These are phyloP conservation scores for Amblyteles armatorius DNA, from an alignment of 2,888 invertebrate genomes.

Conservation along the genomic window DNA sequence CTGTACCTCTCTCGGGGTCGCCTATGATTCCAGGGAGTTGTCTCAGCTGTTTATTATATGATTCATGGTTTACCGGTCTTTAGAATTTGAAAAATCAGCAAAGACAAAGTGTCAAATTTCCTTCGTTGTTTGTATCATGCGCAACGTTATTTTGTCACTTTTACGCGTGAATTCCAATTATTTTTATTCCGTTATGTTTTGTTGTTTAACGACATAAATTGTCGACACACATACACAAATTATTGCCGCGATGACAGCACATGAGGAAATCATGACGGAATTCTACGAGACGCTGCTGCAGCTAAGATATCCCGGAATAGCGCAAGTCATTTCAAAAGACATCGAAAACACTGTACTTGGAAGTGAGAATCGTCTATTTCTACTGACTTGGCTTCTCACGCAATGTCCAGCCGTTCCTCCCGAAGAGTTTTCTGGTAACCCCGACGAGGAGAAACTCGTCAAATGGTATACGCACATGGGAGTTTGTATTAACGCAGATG, in stretches of 20 bases:
- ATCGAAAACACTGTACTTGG: slow-evolving; percentile 71
- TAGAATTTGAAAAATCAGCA: slow-evolving; percentile 8
- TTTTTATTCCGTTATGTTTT: not conserved
- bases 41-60: not conserved
- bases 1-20: not conserved
- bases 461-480: slow-evolving; percentile 77
- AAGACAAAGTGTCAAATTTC: not conserved
- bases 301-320: slow-evolving; percentile 77
- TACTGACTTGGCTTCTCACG: slow-evolving; percentile 76
- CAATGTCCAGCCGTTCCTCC: slow-evolving; percentile 63
- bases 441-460: slow-evolving; percentile 66
- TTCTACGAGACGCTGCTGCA: slow-evolving; percentile 74
- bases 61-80: slow-evolving; percentile 1
- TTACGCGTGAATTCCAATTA: not conserved
- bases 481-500: slow-evolving; percentile 71
- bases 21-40: not conserved
- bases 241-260: slow-evolving; percentile 63
- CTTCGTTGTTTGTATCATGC: not conserved
- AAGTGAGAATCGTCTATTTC: slow-evolving; percentile 72
- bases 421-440: slow-evolving; percentile 63
- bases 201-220: not conserved
- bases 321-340: slow-evolving; percentile 70
- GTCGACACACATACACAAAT: not conserved
- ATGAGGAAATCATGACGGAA: slow-evolving; percentile 66
- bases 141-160: not conserved